Conservation (phyloP, 1,140 invertebrate genomes). For the Eciton burchellii region DNA sequence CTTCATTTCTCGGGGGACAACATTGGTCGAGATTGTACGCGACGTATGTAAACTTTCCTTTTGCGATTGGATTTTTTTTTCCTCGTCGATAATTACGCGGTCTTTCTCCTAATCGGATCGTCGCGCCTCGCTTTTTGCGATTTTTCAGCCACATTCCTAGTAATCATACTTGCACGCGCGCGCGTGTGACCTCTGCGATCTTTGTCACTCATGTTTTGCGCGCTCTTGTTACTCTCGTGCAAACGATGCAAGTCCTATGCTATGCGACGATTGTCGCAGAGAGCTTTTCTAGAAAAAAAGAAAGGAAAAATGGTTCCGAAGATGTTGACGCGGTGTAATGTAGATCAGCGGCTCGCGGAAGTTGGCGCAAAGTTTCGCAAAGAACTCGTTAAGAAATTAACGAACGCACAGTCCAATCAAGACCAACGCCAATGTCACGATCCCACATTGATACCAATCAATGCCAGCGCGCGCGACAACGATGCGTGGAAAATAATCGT, state of each 20-base stretch:
- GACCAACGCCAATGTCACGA: slow-evolving; percentile 2
- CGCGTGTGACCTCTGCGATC: slow-evolving; percentile 6
- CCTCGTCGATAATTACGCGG: slow-evolving; percentile 12
- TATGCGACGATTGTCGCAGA: background rate
- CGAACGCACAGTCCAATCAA: slow-evolving; percentile 31
- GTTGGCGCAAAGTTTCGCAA: background rate
- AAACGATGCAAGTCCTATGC: background rate
- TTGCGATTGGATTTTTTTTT: background rate
- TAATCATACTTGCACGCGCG: no score
- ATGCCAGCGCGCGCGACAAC: background rate
- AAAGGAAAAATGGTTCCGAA: background rate
- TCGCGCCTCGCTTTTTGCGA: background rate
- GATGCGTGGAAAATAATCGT: slow-evolving; percentile 63
- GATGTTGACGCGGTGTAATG: background rate
- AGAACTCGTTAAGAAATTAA: slow-evolving; percentile 31
- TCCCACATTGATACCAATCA: slow-evolving; percentile 12
- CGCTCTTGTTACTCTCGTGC: background rate
- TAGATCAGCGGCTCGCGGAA: background rate
- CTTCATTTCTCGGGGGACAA: background rate
- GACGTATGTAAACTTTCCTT: background rate
- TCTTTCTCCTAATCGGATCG: background rate
- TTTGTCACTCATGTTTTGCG: slow-evolving; percentile 32
- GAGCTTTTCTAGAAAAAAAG: background rate
- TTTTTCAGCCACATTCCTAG: slow-evolving; percentile 1
- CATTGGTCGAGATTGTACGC: background rate